Percentiles rank a stretch among this genome's conserved stretches.
phyloP scores from a whole-genome alignment of 2,113 vertebrate genomes.

The Pagrus major region DNA sequence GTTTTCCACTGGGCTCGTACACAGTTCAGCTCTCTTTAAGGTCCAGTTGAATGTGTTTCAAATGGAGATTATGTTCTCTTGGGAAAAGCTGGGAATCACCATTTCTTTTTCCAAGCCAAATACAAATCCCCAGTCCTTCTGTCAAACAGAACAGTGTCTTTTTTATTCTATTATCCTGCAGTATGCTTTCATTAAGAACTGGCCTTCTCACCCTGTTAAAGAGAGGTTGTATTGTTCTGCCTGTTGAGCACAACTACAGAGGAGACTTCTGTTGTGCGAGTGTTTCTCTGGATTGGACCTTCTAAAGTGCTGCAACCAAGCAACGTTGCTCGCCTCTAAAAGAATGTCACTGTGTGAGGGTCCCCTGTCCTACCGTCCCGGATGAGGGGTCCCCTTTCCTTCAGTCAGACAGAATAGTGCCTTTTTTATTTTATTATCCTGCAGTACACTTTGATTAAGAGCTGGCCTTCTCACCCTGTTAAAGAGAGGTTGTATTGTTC shows the following conservation, averaged over 20 bases:
- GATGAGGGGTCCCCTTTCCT: no score
- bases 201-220: neutral
- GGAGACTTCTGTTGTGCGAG: slow-evolving; percentile 2
- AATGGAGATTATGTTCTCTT: neutral
- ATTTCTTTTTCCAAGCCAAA: neutral
- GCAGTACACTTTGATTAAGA: neutral
- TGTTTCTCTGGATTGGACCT: neutral
- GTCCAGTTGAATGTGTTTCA: slow-evolving; percentile 13
- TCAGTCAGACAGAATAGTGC: neutral
- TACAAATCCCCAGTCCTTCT: neutral
- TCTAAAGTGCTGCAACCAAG: slow-evolving; percentile 3
- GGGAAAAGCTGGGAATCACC: slow-evolving; percentile 12
- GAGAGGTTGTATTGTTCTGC: neutral
- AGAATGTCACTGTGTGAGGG: neutral
- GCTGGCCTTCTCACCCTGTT: neutral
- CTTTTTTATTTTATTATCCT: neutral
- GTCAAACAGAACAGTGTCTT: neutral
- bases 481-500: slow-evolving; percentile 2
- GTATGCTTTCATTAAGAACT: neutral
- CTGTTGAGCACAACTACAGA: neutral
- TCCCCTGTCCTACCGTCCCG: no score
- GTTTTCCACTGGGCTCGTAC: slow-evolving; percentile 67
- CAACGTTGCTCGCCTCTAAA: neutral
- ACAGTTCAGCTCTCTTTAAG: slow-evolving; percentile 19
- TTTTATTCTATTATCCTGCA: neutral